A percentile compares a stretch with the other conserved stretches of the same genome.
phyloP scores from a whole-genome alignment of 2,113 vertebrate species.

The Agapornis roseicollis region DNA sequence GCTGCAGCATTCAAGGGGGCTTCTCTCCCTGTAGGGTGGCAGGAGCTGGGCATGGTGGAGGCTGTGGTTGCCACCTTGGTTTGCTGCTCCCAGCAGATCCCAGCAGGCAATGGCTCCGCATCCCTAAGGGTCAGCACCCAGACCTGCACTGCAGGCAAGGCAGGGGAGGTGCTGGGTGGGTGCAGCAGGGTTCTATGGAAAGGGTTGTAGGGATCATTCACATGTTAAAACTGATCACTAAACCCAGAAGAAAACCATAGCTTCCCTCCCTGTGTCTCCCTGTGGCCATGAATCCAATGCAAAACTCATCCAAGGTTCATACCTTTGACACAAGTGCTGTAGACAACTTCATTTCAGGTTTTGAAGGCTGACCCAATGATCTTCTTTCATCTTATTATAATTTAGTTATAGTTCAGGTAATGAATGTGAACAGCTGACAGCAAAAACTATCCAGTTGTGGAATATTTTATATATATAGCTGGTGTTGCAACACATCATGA shows the following conservation, averaged over 20 bases:
- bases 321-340: background rate
- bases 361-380: background rate
- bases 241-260: background rate
- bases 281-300: background rate
- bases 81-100: background rate
- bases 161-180: background rate
- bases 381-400: background rate
- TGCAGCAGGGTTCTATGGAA: background rate
- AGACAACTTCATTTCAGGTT: background rate
- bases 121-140: background rate
- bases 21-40: background rate
- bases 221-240: background rate
- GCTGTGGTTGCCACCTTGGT: background rate
- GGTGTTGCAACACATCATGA: background rate
- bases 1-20: background rate
- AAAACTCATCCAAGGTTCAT: background rate
- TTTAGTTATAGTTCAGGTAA: background rate
- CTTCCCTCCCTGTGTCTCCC: background rate
- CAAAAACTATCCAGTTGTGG: background rate
- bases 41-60: background rate
- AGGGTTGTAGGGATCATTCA: background rate
- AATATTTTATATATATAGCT: background rate
- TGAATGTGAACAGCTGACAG: background rate
- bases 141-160: background rate
- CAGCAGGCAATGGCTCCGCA: accelerated